Percentiles rank a stretch among this genome's conserved stretches.
phyloP scores from a whole-genome alignment of 2,888 invertebrate genomes.

The Julus scanicus region DNA sequence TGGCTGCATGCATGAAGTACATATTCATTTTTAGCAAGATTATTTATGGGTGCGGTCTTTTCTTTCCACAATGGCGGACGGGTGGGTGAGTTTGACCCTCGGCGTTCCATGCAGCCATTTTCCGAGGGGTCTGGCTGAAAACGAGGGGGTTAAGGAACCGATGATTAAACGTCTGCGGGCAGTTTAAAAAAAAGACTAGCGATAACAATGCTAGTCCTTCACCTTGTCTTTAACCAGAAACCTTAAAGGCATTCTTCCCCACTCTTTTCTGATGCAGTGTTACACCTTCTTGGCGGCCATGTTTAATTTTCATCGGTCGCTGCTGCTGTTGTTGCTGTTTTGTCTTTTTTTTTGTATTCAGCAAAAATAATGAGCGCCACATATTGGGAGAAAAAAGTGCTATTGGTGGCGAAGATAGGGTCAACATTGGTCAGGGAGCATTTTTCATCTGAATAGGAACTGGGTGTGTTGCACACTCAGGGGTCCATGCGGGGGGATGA shows the following conservation, averaged over 20 bases:
- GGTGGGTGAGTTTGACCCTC: background rate
- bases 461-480: conserved; percentile 2
- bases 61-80: conserved; percentile 25
- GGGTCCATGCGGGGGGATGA: conserved; percentile 2
- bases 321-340: background rate
- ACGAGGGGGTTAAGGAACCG: conserved; percentile 23
- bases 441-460: background rate
- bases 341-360: background rate
- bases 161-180: conserved; percentile 25
- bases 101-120: background rate
- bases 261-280: background rate
- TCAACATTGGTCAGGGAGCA: conserved; percentile 7
- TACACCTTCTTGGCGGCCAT: conserved; percentile 20
- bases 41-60: conserved; percentile 41
- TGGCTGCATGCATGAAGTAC: conserved; percentile 14
- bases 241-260: background rate
- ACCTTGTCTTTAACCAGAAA: background rate
- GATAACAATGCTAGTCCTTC: background rate
- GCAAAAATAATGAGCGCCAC: background rate
- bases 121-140: conserved; percentile 3
- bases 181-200: background rate
- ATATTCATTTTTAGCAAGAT: conserved; percentile 8
- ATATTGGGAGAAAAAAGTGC: too few relatives aligned
- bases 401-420: conserved; percentile 3
- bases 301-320: background rate